Base-by-base conservation (phyloP, 2,113 vertebrate genomes). In the Cephalopholis sonnerati region DNA sequence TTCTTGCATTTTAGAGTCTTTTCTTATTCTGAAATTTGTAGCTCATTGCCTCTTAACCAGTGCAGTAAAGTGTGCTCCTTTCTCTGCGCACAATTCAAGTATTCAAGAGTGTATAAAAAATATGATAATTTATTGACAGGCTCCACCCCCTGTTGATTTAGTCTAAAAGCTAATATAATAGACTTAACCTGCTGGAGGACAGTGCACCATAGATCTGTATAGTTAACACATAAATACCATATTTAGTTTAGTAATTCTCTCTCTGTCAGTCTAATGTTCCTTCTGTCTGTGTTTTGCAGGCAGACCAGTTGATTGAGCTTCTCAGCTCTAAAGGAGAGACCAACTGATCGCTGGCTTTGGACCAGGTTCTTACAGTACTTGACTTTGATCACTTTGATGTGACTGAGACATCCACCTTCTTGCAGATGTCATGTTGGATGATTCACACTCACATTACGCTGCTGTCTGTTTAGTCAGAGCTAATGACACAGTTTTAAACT, bases 251-350 rank as follows among this genome's bases (percentile, higher is more conserved):
- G 25, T 18, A 59, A 20, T 39, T 59, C 7, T 27, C 18, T 18
- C 39, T 20, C 20, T 75, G 7, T n/a, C 27, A 25, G 36, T 73
- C 64, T 76, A 41, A 83, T 72, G 48, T 65, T 8, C 57, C 9
- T 67, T 32, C 24, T 84, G 41, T 74, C 46, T 2, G 69, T 85
- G 5, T 86, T 55, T 90, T 92, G 7, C 89, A 96, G 95, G 94
- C 93, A 4, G 95, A 96, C 15, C 94, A 96, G 89, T 85, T 96
- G 83, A 90, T 96, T 57, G 88, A 94, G 73, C 85, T 86, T 51
- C 93, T 96, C 77, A 93, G 87, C 82, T 90, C 93, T 36, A 93
- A 95, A 92, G 92, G 32, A 81, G 93, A 91, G 82, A 63, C 77
- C 27, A 87, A 88, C 44, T 92, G 86, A 95, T 65, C 50, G 36